Percentiles rank a stretch among this genome's conserved stretches.
Conservation (phyloP, 2,797 vertebrate genomes). For the Myotis vivesi region DNA sequence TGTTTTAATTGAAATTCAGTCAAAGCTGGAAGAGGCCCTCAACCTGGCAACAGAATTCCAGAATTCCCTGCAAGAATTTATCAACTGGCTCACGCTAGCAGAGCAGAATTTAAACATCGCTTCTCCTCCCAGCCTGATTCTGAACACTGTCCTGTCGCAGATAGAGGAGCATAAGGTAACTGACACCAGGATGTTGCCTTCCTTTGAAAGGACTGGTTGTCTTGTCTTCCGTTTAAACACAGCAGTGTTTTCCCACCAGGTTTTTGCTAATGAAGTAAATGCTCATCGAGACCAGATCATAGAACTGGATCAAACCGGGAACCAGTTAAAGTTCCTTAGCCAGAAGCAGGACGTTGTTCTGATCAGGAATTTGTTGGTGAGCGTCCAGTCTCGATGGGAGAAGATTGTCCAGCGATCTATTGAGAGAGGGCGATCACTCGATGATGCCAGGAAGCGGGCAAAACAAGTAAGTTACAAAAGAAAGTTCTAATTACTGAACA, state of each 20-base stretch:
- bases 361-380: slow-evolving; percentile 98
- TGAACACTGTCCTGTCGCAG: slow-evolving; percentile 95
- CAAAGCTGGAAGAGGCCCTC: slow-evolving; percentile 95
- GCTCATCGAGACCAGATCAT: slow-evolving; percentile 96
- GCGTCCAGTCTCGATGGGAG: slow-evolving; percentile 98
- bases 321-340: slow-evolving; percentile 97
- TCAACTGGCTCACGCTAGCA: slow-evolving; percentile 98
- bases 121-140: slow-evolving; percentile 93
- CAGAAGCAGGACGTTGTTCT: slow-evolving; percentile 98
- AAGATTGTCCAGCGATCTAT: slow-evolving; percentile 97
- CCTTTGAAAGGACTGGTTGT: neutral
- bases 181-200: neutral
- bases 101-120: slow-evolving; percentile 96
- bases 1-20: slow-evolving; percentile 82
- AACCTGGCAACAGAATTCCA: slow-evolving; percentile 95
- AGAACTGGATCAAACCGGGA: slow-evolving; percentile 95
- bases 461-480: slow-evolving; percentile 90
- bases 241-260: slow-evolving; percentile 80
- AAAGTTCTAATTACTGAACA: neutral
- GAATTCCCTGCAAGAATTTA: slow-evolving; percentile 97
- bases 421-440: slow-evolving; percentile 94
- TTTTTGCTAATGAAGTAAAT: slow-evolving; percentile 98
- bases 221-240: slow-evolving; percentile 13
- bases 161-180: slow-evolving; percentile 98
- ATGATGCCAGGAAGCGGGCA: slow-evolving; percentile 96